Evolutionary conservation across 2,113 vertebrate genomes (phyloP).

Genomic region (Muntiacus muntjak): DNA sequence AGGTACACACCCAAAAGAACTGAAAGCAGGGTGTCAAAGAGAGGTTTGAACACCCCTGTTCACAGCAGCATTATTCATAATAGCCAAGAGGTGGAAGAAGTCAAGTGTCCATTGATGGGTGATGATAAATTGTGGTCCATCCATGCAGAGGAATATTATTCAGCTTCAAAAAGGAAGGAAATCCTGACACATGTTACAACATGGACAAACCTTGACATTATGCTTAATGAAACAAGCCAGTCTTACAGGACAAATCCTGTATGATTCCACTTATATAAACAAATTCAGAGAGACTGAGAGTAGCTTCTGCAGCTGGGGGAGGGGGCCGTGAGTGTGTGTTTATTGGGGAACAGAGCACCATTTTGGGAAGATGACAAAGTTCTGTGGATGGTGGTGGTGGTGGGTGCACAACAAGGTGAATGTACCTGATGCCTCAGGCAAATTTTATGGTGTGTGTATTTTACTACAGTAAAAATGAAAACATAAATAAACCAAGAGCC

Average conservation of each 20-base stretch:
- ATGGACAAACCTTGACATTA: fast-evolving
- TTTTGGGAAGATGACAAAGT: too few relatives aligned
- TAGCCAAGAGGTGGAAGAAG: background rate
- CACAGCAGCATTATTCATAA: background rate
- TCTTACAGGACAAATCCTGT: background rate
- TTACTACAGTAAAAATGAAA: background rate
- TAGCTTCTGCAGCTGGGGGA: background rate
- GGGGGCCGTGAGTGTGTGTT: fast-evolving
- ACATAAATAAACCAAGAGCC: background rate
- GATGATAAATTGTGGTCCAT: too few relatives aligned
- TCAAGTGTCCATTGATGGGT: fast-evolving
- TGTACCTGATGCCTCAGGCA: fast-evolving
- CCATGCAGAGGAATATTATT: fast-evolving
- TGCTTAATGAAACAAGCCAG: background rate
- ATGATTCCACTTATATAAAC: background rate
- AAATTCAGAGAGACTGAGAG: background rate
- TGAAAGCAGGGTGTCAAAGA: background rate
- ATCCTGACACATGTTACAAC: background rate
- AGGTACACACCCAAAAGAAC: background rate
- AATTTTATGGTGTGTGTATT: background rate
- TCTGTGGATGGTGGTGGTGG: background rate
- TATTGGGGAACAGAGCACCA: background rate
- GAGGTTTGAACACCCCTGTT: background rate
- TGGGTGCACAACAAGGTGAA: fast-evolving
- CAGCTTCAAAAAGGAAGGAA: background rate